Percentiles rank a stretch among this genome's conserved stretches.
Evolutionary conservation across 53 echinoderm and acorn worm genomes (phyloP).

Genomic region (Zoroaster sp.): DNA sequence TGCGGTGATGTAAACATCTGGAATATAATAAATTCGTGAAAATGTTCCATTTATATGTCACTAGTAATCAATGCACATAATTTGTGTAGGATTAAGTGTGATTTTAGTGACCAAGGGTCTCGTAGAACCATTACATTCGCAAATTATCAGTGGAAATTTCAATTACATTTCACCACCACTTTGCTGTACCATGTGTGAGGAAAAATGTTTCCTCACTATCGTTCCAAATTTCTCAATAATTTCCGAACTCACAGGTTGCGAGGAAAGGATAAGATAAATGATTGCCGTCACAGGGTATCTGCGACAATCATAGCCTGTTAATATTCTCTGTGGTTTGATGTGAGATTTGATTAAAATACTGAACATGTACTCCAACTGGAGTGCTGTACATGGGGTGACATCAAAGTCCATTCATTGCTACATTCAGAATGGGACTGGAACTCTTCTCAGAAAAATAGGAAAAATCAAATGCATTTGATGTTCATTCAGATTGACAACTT

Average conservation of each 20-base stretch:
- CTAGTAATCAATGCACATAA: not conserved
- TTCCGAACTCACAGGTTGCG: not conserved
- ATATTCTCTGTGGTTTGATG: not conserved
- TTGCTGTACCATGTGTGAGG: not conserved
- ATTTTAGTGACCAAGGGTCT: not conserved
- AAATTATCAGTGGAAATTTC: not conserved
- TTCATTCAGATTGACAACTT: constrained; percentile 18
- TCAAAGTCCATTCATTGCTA: constrained; percentile 6
- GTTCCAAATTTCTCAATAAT: not conserved
- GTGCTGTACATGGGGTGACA: constrained; percentile 4
- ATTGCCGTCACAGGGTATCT: not conserved
- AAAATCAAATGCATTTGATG: not conserved
- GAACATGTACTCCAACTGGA: not conserved
- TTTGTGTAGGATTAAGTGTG: not conserved
- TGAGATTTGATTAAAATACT: constrained; percentile 30
- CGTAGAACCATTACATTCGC: not conserved
- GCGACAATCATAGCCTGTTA: not conserved
- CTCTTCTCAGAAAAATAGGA: not conserved
- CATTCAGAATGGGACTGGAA: not conserved
- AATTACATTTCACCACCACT: not conserved
- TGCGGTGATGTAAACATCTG: not conserved
- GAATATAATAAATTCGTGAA: not conserved
- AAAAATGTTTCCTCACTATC: not conserved
- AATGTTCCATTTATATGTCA: constrained; percentile 7
- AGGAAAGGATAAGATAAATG: constrained; percentile 19